phyloP scores from a whole-genome alignment of 2,888 invertebrate genomes.

The Diarsia brunnea region DNA sequence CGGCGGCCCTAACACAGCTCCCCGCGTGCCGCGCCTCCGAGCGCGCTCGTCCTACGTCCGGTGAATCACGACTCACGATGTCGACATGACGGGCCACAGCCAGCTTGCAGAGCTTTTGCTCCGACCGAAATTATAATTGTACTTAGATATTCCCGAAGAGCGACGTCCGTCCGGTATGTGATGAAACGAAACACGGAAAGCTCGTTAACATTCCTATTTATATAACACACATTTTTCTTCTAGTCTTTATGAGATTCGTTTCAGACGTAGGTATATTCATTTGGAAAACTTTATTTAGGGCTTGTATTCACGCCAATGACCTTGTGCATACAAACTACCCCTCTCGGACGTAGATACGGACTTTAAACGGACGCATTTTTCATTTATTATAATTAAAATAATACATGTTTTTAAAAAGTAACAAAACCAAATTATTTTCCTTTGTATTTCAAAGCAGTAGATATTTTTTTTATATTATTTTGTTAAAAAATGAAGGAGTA shows the following conservation, averaged over 20 bases:
- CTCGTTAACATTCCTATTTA: conserved; percentile 71
- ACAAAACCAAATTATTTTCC: no score
- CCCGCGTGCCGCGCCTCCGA: conserved; percentile 65
- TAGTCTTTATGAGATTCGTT: conserved; percentile 52
- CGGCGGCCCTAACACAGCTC: conserved; percentile 73
- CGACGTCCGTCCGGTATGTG: conserved; percentile 68
- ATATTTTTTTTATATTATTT: no score
- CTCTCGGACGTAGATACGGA: no score
- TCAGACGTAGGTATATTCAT: conserved; percentile 54
- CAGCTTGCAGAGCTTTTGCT: conserved; percentile 69
- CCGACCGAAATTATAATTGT: conserved; percentile 67
- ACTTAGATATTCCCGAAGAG: conserved; percentile 63
- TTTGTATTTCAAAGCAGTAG: no score
- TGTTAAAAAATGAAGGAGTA: no score
- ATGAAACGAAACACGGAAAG: conserved; percentile 66
- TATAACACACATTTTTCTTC: conserved; percentile 55
- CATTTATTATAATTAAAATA: no score
- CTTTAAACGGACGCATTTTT: no score
- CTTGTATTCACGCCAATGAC: no score
- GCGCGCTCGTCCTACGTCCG: conserved; percentile 86
- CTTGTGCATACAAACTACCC: no score
- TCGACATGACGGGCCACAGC: conserved; percentile 71
- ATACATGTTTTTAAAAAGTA: no score
- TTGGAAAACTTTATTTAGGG: conserved; percentile 46
- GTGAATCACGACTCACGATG: conserved; percentile 78